phyloP scores from a whole-genome alignment of 2,888 invertebrate genomes.

The Ceriagrion tenellum region DNA sequence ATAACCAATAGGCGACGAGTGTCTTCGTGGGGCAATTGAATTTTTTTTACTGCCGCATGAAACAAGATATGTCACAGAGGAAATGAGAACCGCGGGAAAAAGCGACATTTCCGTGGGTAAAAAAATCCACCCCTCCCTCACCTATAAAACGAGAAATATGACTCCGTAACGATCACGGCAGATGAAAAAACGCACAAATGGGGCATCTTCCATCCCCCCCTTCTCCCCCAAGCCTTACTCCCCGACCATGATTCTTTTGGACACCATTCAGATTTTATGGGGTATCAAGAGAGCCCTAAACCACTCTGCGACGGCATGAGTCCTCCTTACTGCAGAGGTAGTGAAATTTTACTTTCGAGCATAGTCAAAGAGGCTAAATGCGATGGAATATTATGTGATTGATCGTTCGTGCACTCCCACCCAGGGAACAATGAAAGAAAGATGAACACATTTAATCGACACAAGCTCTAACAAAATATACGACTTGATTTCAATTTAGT shows the following conservation, averaged over 20 bases:
- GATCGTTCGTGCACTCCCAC: too few relatives aligned
- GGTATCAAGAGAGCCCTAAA: not conserved
- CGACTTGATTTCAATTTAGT: too few relatives aligned
- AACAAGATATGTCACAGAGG: slow-evolving; percentile 16
- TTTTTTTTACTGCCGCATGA: slow-evolving; percentile 22
- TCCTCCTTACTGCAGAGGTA: not conserved
- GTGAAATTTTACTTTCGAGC: too few relatives aligned
- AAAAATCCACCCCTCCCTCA: not conserved
- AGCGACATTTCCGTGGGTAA: not conserved
- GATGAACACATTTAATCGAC: too few relatives aligned
- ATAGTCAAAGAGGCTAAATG: too few relatives aligned
- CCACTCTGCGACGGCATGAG: not conserved
- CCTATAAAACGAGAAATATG: slow-evolving; percentile 10
- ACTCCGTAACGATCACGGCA: slow-evolving; percentile 3
- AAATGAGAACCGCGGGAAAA: not conserved
- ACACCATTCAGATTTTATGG: slow-evolving; percentile 9
- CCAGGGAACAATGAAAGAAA: too few relatives aligned
- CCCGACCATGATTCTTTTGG: not conserved
- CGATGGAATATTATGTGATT: too few relatives aligned
- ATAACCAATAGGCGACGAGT: not conserved
- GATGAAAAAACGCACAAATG: slow-evolving; percentile 21
- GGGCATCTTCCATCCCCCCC: not conserved
- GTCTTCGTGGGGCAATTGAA: slow-evolving; percentile 30
- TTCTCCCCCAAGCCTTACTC: not conserved
- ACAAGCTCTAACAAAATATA: too few relatives aligned